Evolutionary conservation across 2,888 invertebrate species (phyloP), one percentile per base, ranked within the genome.

Genomic region (Poecilus cupreus): DNA sequence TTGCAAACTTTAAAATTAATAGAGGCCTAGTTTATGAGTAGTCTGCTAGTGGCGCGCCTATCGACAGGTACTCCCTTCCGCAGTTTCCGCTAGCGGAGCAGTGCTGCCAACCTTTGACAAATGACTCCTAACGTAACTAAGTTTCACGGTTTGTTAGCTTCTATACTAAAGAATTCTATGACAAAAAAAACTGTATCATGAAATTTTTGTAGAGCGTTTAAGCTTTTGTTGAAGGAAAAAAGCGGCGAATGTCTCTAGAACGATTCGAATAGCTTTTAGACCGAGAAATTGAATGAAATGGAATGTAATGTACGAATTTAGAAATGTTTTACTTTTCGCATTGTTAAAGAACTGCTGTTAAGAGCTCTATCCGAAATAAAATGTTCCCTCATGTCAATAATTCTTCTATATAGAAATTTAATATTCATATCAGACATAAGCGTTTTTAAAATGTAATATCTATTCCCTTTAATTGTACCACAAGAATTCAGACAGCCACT

Each of bases 81-180:
- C n/a, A 49, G 49, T 18, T 60, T 60, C 60, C 60, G 60, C 26
- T 60, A 10, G 6, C n/a, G 11, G 10, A 11, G n/a, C 26, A 43
- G 13, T 3, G 24, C 24, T 54, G 22, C 22, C 54, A 60, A 60
- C 60, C 60, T 60, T 60, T 60, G 60, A 60, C 26, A 60, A 60
- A 60, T 54, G 54, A 22, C 18, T 54, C 54, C 22, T 0, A 60
- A 60, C 60, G 11, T 24, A 60, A 60, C 60, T 20, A 60, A 60
- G 60, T 60, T 60, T 60, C 60, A 60, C 60, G 60, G 60, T 60
- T 60, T 60, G 60, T 60, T 60, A 60, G 6, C 60, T 60, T 24
- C 60, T n/a, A 46, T 4, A 60, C 24, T 22, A 24, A 22, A 13
- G 24, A 60, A 60, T 60, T 26, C n/a, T 22, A 60, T 26, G 60